Evolutionary conservation across 2,797 vertebrate species (phyloP), one percentile per base, ranked within the genome.

Genomic region (Gymnoscopelus microlampas): DNA sequence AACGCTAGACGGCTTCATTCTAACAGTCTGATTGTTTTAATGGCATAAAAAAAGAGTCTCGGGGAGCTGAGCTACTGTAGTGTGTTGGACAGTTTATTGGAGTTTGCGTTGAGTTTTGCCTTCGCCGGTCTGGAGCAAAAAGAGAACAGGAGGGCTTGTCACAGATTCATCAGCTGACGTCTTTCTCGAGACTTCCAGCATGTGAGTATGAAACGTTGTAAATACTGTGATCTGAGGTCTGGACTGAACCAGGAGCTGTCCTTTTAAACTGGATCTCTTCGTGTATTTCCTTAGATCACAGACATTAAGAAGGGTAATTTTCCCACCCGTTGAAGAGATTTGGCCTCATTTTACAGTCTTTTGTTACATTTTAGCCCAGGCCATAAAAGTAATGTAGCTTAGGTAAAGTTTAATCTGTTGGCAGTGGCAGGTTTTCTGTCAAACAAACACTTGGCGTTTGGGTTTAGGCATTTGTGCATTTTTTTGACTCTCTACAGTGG

Each of bases 151-250:
- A 13, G 50, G 47, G 39, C 39, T 26, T 73, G 70, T 62, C 74
- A 60, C 64, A 50, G 51, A 71, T 13, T 64, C 72, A 64, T 54
- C 82, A 67, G 71, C 75, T 75, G 72, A 78, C 60, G 32, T 70
- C 77, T 72, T 64, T 69, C 3, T 61, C 54, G 59, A 44, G 14
- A 44, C 39, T 44, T 60, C 39, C 54, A 50, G 57, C 78, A 80
- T 81, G 87, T 90, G 85, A 90, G 87, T 89, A 86, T n/a, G 44
- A 44, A 14, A 58, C 5, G 5, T 53, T 66, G 53, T 26, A 48
- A 47, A 54, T 54, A 3, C 57, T 56, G 53, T 60, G 63, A 44
- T 69, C 69, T 4, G 5, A 66, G 23, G 2, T 55, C 56, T 55
- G 24, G 35, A 50, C 3, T 15, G 39, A 49, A 48, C 23, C 23